Evolutionary conservation across 2,888 invertebrate species (phyloP), one percentile per base, ranked within the genome.

Genomic region (Adelphocoris suturalis): DNA sequence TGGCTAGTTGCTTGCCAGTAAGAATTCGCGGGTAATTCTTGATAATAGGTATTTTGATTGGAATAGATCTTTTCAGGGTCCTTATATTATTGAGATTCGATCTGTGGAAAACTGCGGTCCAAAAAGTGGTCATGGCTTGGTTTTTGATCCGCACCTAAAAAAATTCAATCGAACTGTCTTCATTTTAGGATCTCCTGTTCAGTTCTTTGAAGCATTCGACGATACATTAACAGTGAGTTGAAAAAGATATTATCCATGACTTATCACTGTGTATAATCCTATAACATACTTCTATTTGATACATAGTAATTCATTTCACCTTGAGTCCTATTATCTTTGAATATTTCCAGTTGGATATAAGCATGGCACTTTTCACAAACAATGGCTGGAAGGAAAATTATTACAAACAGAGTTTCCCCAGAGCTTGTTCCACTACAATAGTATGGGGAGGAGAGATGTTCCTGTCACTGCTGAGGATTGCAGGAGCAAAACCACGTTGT

Each of bases 331-430:
- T 27, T 13, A 16, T 27, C n/a, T 7, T 7, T 4, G 19, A n/a
- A n/a, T 14, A 19, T 81, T 55, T 82, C 0, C 16, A 84, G 84
- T 14, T 16, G 28, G 12, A 12, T 13, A 46, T 68, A 9, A 68
- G 68, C 19, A 46, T 86, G 75, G 86, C 86, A 2, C 48, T 86
- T 16, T 68, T 68, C 86, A 86, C 86, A 28, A 61, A 86, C n/a
- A 68, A 68, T n/a, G 86, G 86, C n/a, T 86, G 86, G 86, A 86
- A 86, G 16, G 86, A 86, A 13, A 61, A 86, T 46, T 86, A 61
- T 46, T 61, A 37, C 61, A 86, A 68, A 46, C 46, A 68, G 13
- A 28, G 19, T 11, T 86, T 86, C 46, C 19, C 28, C 12, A 46
- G 37, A 19, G 84, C 52, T 1, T 84, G 84, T 37, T 57, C 84